A percentile compares a stretch with the other conserved stretches of the same genome.
phyloP scores from a whole-genome alignment of 2,797 vertebrate species.

The Epinephelus awoara region DNA sequence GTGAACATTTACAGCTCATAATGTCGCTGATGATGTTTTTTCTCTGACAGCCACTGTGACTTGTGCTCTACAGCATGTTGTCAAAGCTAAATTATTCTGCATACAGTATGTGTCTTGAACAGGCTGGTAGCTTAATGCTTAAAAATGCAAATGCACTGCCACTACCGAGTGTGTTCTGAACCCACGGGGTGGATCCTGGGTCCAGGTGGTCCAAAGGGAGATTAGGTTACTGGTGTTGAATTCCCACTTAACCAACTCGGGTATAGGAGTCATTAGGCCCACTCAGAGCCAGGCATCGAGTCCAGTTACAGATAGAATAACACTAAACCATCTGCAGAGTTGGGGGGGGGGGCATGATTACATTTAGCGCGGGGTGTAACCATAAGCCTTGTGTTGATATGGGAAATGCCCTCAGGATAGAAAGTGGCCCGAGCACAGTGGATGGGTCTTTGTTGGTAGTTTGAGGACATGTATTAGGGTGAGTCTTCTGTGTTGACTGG shows the following conservation, averaged over 20 bases:
- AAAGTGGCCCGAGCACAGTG: not conserved
- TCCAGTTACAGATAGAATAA: conserved; percentile 84
- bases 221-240: conserved; percentile 78
- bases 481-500: not conserved
- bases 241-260: conserved; percentile 80
- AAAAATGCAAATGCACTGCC: conserved; percentile 33
- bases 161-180: conserved; percentile 54
- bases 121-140: not conserved
- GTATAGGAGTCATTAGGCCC: conserved; percentile 80
- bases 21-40: conserved; percentile 24
- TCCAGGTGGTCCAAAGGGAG: conserved; percentile 76
- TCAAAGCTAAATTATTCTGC: conserved; percentile 25
- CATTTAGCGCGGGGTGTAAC: conserved; percentile 69
- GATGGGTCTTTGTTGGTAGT: conserved; percentile 27
- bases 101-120: not conserved
- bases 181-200: conserved; percentile 49
- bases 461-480: conserved; percentile 17
- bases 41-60: conserved; percentile 10
- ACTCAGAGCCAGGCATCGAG: conserved; percentile 70
- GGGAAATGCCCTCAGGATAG: conserved; percentile 68
- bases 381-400: conserved; percentile 67
- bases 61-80: conserved; percentile 9
- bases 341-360: conserved; percentile 55
- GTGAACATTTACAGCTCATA: conserved; percentile 19
- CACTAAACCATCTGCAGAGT: conserved; percentile 83